phyloP scores from a whole-genome alignment of 2,113 vertebrate species.

The Caretta caretta region DNA sequence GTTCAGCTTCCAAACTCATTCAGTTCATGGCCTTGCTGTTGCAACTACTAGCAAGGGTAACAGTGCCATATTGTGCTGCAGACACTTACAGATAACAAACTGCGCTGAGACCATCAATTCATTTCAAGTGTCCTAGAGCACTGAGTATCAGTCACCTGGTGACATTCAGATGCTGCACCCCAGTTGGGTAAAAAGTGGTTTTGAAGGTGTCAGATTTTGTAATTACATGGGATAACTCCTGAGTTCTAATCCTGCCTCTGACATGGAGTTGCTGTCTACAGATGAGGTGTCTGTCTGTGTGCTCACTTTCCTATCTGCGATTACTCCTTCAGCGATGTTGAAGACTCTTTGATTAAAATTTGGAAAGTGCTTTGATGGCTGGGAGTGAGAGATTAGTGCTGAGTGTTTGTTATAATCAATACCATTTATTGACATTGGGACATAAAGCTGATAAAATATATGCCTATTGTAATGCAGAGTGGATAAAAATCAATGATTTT shows the following conservation, averaged over 20 bases:
- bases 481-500: neutral
- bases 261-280: neutral
- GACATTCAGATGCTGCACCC: neutral
- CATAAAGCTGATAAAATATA: constrained; percentile 36
- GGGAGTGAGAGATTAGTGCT: neutral
- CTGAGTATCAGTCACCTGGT: neutral
- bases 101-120: neutral
- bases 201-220: neutral
- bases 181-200: neutral
- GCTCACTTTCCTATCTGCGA: neutral
- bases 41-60: neutral
- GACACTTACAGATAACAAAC: neutral
- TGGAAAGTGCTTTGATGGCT: neutral
- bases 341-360: neutral
- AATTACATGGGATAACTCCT: neutral
- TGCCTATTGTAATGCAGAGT: neutral
- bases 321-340: neutral
- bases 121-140: neutral
- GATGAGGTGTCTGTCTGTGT: neutral
- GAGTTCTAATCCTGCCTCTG: neutral
- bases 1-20: neutral
- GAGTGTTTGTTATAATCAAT: neutral
- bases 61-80: neutral
- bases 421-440: constrained; percentile 24
- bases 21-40: too few relatives aligned